phyloP scores from a whole-genome alignment of 2,113 vertebrate species.

The Meles meles region DNA sequence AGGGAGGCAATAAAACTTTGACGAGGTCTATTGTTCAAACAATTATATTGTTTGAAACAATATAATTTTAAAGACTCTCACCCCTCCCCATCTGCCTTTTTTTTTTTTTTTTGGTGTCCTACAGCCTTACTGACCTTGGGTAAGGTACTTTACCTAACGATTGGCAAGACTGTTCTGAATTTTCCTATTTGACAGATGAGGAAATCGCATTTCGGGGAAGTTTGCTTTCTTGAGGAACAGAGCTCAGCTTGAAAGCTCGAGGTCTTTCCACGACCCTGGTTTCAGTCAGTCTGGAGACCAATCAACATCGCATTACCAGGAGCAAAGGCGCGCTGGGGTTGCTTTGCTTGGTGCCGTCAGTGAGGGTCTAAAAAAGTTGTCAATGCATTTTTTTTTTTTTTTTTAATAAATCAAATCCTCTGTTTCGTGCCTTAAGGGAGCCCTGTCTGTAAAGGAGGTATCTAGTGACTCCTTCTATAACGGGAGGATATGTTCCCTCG shows the following conservation, averaged over 20 bases:
- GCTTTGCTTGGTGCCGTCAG: not conserved
- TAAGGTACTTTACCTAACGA: not conserved
- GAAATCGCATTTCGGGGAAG: not conserved
- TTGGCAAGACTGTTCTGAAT: not conserved
- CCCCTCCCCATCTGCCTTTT: not conserved
- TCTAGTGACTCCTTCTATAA: not conserved
- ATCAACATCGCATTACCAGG: fast-evolving
- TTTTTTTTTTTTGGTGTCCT: not conserved
- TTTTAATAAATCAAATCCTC: not conserved
- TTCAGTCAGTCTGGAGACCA: not conserved
- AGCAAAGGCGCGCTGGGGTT: fast-evolving
- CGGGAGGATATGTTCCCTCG: not conserved
- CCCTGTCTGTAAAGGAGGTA: not conserved
- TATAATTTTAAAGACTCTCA: not conserved
- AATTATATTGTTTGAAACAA: no score
- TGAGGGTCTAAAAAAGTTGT: not conserved
- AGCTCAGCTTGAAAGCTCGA: not conserved
- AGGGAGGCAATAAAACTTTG: not conserved
- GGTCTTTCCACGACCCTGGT: not conserved
- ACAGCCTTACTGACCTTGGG: not conserved
- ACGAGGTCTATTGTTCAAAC: not conserved
- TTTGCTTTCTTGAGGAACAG: not conserved
- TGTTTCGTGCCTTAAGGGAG: not conserved
- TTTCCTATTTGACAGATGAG: not conserved
- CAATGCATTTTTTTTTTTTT: not conserved